Evolutionary conservation across 2,113 vertebrate species (phyloP).

Genomic region (Rhipidura dahli): DNA sequence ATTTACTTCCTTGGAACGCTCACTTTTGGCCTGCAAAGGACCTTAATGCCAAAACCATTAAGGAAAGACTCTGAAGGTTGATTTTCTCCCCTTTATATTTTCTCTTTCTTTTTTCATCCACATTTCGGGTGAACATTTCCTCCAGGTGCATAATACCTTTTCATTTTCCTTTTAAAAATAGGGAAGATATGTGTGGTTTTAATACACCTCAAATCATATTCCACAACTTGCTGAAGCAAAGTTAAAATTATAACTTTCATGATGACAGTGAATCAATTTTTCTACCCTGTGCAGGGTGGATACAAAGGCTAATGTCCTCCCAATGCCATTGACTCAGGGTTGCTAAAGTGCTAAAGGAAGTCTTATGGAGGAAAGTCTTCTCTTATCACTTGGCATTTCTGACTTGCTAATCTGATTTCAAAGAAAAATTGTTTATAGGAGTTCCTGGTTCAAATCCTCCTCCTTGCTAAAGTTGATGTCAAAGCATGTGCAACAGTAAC

Average conservation of each 20-base stretch:
- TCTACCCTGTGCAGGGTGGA: background rate
- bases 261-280: background rate
- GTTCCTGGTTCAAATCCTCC: constrained; percentile 57
- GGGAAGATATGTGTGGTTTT: background rate
- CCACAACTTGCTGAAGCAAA: background rate
- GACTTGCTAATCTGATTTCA: constrained; percentile 44
- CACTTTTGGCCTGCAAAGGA: background rate
- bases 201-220: background rate
- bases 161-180: background rate
- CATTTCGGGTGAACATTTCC: background rate
- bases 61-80: background rate
- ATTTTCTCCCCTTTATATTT: background rate
- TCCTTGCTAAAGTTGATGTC: constrained; percentile 2
- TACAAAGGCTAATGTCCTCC: background rate
- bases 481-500: constrained; percentile 4
- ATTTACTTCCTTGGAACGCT: background rate
- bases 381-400: constrained; percentile 20
- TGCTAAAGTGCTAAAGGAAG: constrained; percentile 27
- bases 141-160: background rate
- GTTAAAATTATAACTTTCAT: background rate
- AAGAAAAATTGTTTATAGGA: constrained; percentile 27
- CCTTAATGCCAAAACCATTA: background rate
- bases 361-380: background rate
- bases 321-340: background rate
- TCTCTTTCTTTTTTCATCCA: background rate